Evolutionary conservation across 2,797 vertebrate genomes (phyloP), one percentile per base, ranked within the genome.

Genomic region (Percopsis omiscomaycus): DNA sequence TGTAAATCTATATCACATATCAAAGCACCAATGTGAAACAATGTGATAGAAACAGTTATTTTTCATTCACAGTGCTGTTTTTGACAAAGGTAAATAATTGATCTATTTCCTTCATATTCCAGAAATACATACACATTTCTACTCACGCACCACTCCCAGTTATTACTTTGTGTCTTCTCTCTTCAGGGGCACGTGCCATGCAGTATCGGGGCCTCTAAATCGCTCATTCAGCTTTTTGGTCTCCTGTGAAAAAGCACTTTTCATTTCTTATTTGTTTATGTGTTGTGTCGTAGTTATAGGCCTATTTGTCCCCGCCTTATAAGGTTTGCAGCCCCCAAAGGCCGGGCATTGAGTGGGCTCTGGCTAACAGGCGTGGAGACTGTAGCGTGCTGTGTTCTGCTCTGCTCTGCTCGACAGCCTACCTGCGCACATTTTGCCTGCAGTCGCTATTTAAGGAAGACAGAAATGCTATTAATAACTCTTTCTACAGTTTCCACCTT

Each of bases 401-500:
- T 68, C 66, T 16, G 47, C 58, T 57, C 57, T 66, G 56, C 78
- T 77, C 71, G 71, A 75, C 82, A 79, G 79, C 74, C 78, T 83
- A 87, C 88, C 87, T 84, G 84, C 54, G 70, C 87, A 89, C 77
- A 77, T 84, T 88, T 76, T 77, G 68, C 78, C 85, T 81, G 78
- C 85, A 86, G 89, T 86, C 62, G 75, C 91, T 91, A 91, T 91
- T 91, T 91, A 88, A 72, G 85, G 73, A 89, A 80, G 72, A 73
- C 69, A 59, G 79, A 82, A 79, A 78, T 53, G 71, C 87, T 93
- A 92, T 92, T 92, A 89, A 90, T 92, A 92, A 73, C 66, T 84
- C 82, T 64, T 90, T 91, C 83, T 82, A 79, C 85, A 69, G 80
- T 88, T 91, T 84, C 85, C 77, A 76, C 79, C 77, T 86, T 84